Base-by-base conservation (phyloP, 2,888 invertebrate species). In the Eustalomyia histrio region DNA sequence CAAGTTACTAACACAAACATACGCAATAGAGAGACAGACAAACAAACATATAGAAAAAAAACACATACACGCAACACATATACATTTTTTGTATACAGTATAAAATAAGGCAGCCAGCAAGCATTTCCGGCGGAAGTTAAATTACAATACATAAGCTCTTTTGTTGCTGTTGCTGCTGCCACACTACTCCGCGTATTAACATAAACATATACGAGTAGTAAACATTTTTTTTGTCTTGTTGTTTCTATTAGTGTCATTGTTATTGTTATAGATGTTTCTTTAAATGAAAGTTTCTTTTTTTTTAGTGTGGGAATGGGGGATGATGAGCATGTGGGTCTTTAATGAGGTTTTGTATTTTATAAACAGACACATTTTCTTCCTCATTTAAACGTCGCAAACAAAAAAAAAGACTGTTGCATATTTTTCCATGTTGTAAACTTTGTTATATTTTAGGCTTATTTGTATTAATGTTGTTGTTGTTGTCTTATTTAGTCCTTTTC, bases 201-300 rank as follows among this genome's bases (percentile, higher is more conserved):
- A 35, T 35, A 58, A 4, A 35, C 57, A 14, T 24, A 60, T 1
- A 33, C 57, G 9, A 6, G 8, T 35, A 24, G 35, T 52, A 50
- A 58, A 65, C 21, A 10, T 17, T 18, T 12, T 33, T 58, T 58
- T 24, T 14, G 14, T 33, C 12, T 57, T 61, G 64, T 67, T 68
- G 18, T 68, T 76, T 60, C 73, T 69, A 74, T 76, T 76, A 76
- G 80, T 74, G 65, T 76, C 73, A 80, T 80, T 83, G 83, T 85
- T 84, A 84, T 85, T 86, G 85, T 85, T 83, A 83, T 85, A 83
- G 83, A 83, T 83, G 82, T 83, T 83, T 83, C 83, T 64, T 83
- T 85, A 86, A 86, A 74, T 68, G 43, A 53, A 58, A 57, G 24
- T 24, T 7, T 60, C n/a, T 60, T 35, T 33, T 16, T 14, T 14